Base-by-base conservation (phyloP, 2,113 vertebrate species). In the Eulacestoma nigropectus region DNA sequence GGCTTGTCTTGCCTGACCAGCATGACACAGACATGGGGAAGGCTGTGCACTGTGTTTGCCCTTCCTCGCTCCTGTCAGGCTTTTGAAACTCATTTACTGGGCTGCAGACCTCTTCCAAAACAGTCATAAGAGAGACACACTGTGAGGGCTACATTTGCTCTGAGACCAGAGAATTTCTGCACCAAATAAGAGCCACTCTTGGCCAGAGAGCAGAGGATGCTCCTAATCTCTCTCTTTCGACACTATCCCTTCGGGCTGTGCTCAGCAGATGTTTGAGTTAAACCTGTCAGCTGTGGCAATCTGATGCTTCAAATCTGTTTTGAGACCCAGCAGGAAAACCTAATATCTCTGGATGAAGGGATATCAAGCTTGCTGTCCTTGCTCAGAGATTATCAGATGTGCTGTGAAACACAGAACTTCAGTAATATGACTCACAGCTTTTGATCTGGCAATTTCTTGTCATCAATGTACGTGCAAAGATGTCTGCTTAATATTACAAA, bases 231-330 rank as follows among this genome's bases (percentile, higher is more conserved):
- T 77, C 65, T 67, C 27, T 86, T 87, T 64, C 59, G 64, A 89
- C 79, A 33, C 7, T 8, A 26, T 75, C n/a, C 79, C 83, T 82
- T 88, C 7, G 1, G 72, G 76, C 85, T 70, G 26, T 78, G 72
- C 79, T 93, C 76, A 75, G 88, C 82, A 92, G 88, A 78, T 78
- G 83, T 90, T 89, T 72, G 88, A 68, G 42, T 90, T 95, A 96
- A 96, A 94, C 69, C 52, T 87, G 83, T 95, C 88, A 96, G 79
- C 56, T 78, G 68, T 60, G 68, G 83, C 62, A 84, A 92, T 89
- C 30, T 84, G 68, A 73, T 90, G 29, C 52, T 75, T 78, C 85
- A 87, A 94, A 94, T 64, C 63, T 91, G 46, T 86, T 88, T 74
- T 4, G 16, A 78, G 60, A 41, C 47, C 72, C 19, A 4, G 59